Evolutionary conservation across 1,140 invertebrate species (phyloP).

Genomic region (Atta colombica): DNA sequence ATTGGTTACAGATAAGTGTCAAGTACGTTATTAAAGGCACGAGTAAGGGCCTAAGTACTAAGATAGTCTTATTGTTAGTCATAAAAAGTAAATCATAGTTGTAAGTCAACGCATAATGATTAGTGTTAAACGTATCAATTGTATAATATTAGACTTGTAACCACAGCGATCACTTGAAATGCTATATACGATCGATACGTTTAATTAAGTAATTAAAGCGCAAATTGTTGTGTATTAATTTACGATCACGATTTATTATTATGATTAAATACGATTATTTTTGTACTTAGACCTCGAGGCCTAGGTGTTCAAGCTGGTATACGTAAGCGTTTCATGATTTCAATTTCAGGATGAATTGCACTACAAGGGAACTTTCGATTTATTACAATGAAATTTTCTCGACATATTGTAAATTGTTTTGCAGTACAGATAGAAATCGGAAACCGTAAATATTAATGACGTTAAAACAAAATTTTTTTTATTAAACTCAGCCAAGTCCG

Average conservation of each 20-base stretch:
- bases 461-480: background rate
- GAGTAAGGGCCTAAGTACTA: constrained; percentile 18
- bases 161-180: no score
- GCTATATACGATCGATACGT: no score
- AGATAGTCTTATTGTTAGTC: no score
- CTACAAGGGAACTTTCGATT: background rate
- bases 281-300: constrained; percentile 7
- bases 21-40: constrained; percentile 32
- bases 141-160: no score
- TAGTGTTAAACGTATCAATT: no score
- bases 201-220: no score
- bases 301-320: constrained; percentile 62
- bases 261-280: no score
- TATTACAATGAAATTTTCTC: background rate
- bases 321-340: constrained; percentile 33
- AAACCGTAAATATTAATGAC: background rate
- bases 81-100: no score
- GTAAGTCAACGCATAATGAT: no score
- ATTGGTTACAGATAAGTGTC: constrained; percentile 24
- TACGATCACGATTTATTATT: no score
- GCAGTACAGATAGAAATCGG: background rate
- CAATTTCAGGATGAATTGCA: constrained; percentile 22
- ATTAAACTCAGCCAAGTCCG: background rate
- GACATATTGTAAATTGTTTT: background rate
- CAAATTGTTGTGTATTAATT: no score